phyloP scores from a whole-genome alignment of 2,113 vertebrate species.

The Hyaena hyaena region DNA sequence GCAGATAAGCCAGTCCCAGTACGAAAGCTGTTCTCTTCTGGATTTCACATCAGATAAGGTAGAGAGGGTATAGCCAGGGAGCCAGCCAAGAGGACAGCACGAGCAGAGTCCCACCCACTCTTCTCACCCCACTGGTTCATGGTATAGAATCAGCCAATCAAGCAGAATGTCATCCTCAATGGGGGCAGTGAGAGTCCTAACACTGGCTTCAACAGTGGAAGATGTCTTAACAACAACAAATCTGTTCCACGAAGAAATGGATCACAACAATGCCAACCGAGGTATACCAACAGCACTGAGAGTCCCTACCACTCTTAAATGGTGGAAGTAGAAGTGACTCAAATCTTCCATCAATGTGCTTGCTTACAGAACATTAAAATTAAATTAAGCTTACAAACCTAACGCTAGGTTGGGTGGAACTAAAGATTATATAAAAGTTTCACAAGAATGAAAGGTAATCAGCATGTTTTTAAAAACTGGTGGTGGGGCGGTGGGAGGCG shows the following conservation, averaged over 20 bases:
- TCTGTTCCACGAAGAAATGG: constrained; percentile 89
- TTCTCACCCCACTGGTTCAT: constrained; percentile 90
- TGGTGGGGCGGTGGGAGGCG: too few relatives aligned
- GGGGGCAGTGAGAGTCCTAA: constrained; percentile 92
- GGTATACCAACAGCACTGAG: constrained; percentile 90
- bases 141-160: constrained; percentile 90
- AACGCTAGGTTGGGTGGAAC: constrained; percentile 91
- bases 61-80: constrained; percentile 87
- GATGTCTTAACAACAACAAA: constrained; percentile 90
- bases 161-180: constrained; percentile 90
- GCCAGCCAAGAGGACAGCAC: constrained; percentile 94
- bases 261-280: constrained; percentile 92
- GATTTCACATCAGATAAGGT: constrained; percentile 93
- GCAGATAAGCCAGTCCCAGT: constrained; percentile 92
- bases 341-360: constrained; percentile 91
- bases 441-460: constrained; percentile 93
- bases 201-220: constrained; percentile 91
- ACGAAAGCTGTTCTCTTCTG: constrained; percentile 93
- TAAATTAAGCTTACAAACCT: constrained; percentile 86
- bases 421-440: constrained; percentile 94
- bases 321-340: constrained; percentile 91
- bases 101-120: constrained; percentile 93
- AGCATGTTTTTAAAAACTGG: constrained; percentile 95
- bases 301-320: constrained; percentile 91
- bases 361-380: constrained; percentile 90